Conservation (phyloP, 2,888 invertebrate species). For the Agrochola lychnidis region DNA sequence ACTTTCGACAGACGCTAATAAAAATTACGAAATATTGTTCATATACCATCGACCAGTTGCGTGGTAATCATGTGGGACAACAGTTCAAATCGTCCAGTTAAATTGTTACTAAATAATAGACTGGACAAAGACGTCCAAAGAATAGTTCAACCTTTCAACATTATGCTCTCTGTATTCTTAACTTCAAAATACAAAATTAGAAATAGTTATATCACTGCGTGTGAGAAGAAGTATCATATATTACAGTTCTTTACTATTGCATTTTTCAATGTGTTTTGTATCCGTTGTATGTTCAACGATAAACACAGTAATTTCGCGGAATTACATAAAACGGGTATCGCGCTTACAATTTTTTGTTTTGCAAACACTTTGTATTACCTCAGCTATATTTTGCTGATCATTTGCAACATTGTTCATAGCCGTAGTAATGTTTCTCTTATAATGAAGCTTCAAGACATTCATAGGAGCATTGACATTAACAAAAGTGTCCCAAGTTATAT, state of each 20-base stretch:
- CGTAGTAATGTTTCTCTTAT: slow-evolving; percentile 1
- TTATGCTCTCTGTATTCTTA: background rate
- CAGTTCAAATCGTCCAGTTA: background rate
- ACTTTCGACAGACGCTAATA: background rate
- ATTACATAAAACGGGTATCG: rapidly evolving
- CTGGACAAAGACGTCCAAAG: background rate
- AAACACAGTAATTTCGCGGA: rapidly evolving
- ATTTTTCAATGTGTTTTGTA: background rate
- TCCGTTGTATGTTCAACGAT: background rate
- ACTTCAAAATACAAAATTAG: slow-evolving; percentile 32
- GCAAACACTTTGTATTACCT: background rate
- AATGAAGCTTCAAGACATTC: slow-evolving; percentile 22
- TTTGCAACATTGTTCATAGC: slow-evolving; percentile 7
- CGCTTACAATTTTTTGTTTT: background rate
- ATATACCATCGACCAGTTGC: background rate
- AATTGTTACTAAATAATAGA: background rate
- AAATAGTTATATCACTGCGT: background rate
- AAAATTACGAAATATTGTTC: background rate
- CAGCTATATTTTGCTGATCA: background rate
- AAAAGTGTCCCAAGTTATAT: background rate
- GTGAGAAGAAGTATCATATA: slow-evolving; percentile 18
- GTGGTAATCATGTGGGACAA: background rate
- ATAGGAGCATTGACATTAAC: background rate
- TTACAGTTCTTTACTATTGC: background rate
- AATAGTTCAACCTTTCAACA: slow-evolving; percentile 18